A percentile compares a stretch with the other conserved stretches of the same genome.
phyloP scores from a whole-genome alignment of 2,113 vertebrate species.

The Tenebrosternarchus preto region DNA sequence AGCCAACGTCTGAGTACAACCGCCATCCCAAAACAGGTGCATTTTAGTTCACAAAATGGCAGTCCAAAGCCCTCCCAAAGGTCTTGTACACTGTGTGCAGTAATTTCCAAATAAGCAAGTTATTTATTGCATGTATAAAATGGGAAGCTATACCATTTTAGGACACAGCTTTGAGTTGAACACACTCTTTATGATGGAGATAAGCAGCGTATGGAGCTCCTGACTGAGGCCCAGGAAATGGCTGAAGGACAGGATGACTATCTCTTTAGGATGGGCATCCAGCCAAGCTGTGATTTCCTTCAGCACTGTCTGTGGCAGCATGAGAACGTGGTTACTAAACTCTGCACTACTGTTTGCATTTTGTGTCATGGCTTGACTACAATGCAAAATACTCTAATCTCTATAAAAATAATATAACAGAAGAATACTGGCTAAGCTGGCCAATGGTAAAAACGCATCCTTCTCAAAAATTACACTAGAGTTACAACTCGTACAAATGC shows the following conservation, averaged over 20 bases:
- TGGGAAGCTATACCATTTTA: slow-evolving; percentile 63
- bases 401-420: no score
- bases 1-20: neutral
- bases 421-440: no score
- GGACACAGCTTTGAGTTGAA: slow-evolving; percentile 76
- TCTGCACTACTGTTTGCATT: no score
- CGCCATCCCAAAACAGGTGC: neutral
- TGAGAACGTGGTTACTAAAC: slow-evolving; percentile 15
- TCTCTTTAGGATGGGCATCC: slow-evolving; percentile 74
- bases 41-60: neutral
- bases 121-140: neutral
- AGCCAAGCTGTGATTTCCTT: slow-evolving; percentile 76
- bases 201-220: slow-evolving; percentile 71
- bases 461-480: neutral
- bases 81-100: neutral
- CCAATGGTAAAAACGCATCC: no score
- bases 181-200: slow-evolving; percentile 68
- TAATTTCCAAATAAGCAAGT: neutral
- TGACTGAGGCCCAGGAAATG: slow-evolving; percentile 73
- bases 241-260: slow-evolving; percentile 78
- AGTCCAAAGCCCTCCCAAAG: neutral
- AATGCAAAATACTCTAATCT: neutral
- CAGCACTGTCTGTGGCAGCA: slow-evolving; percentile 66
- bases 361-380: no score
- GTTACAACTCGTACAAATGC: neutral